Conservation (phyloP, 2,113 vertebrate genomes). For the Anhinga anhinga region DNA sequence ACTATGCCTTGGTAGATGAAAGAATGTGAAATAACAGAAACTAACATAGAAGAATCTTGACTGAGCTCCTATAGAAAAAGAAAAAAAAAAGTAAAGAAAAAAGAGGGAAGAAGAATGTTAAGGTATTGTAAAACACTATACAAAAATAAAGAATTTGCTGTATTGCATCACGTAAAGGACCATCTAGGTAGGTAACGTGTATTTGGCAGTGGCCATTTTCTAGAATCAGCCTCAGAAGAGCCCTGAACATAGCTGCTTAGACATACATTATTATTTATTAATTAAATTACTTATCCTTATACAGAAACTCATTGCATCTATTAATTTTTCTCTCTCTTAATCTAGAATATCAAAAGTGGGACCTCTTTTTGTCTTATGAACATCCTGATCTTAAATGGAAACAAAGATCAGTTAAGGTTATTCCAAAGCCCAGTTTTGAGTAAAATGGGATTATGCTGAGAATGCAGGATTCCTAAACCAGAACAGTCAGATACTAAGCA, state of each 20-base stretch:
- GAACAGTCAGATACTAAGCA: not conserved
- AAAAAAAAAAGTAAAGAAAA: no score
- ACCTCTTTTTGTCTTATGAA: not conserved
- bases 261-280: not conserved
- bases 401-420: not conserved
- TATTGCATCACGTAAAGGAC: not conserved
- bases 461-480: not conserved
- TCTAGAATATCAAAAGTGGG: not conserved
- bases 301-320: not conserved
- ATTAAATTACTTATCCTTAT: not conserved
- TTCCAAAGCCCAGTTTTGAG: not conserved
- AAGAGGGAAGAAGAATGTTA: not conserved
- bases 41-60: not conserved
- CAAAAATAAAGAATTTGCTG: not conserved
- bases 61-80: not conserved
- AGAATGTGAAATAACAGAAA: not conserved
- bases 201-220: not conserved
- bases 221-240: not conserved
- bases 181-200: not conserved
- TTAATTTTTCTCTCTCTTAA: not conserved
- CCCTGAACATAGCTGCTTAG: not conserved
- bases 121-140: not conserved
- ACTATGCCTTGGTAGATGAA: not conserved
- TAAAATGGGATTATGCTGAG: not conserved
- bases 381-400: not conserved